Evolutionary conservation across 2,113 vertebrate species (phyloP), one percentile per base, ranked within the genome.

Genomic region (Pelecanoides urinatrix): DNA sequence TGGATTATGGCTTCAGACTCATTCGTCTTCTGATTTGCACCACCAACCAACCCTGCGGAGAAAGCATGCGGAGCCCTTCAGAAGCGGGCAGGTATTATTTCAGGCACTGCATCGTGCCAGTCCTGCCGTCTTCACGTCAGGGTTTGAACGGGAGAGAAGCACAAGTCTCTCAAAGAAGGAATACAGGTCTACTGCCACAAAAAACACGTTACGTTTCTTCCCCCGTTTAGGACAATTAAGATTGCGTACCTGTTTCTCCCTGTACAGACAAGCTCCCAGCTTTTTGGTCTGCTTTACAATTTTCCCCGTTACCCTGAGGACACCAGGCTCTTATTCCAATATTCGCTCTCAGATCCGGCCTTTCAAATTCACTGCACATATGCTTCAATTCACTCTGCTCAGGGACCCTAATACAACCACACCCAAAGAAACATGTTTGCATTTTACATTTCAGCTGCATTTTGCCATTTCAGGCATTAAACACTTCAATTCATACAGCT

Each of bases 311-410:
- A 47, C 92, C 89, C 89, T 96, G 98, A 65, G 95, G 74, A 96
- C 98, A 98, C 98, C 98, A 99, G 95, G 96, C 98, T 96, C 98
- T 98, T 19, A 97, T 86, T 72, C 97, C 96, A 38, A 90, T 88
- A 40, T 95, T 82, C 1, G 94, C 83, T 63, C 97, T 98, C 68
- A 98, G 97, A 66, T 98, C 98, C 27, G 98, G 97, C 93, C 98
- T 98, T 61, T 99, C 99, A 26, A 98, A 98, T 68, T 99, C 98
- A 79, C 97, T 96, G 87, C 98, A 98, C 49, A 96, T 97, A 42
- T 98, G 99, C 58, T 98, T 98, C 82, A 98, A 87, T 59, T 98
- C 97, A 23, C 96, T 98, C 96, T 99, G 99, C 67, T 99, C 99
- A 10, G 98, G 97, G 96, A 98, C 97, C 91, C 99, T 99, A 91